A percentile compares a stretch with the other conserved stretches of the same genome.
Evolutionary conservation across 2,797 vertebrate genomes (phyloP).

Genomic region (Coluber constrictor): DNA sequence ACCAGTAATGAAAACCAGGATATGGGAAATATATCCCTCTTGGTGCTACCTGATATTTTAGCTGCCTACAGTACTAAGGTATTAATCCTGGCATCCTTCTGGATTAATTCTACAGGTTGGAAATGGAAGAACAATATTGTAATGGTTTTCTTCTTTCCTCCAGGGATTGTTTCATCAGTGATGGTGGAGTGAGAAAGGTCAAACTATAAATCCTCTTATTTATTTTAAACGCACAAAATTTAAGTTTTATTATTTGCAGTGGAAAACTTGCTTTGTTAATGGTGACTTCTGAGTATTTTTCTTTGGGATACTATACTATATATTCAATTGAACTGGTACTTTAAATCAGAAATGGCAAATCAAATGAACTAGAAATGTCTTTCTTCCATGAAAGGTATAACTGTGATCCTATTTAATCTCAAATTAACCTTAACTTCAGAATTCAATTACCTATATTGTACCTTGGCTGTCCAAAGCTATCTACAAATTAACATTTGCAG

Average conservation of each 20-base stretch:
- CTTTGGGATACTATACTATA: background rate
- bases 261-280: background rate
- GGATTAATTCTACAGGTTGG: background rate
- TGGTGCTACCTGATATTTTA: background rate
- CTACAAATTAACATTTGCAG: slow-evolving; percentile 14
- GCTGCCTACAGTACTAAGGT: background rate
- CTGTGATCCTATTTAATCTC: slow-evolving; percentile 20
- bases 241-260: background rate
- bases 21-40: background rate
- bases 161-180: background rate
- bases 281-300: background rate
- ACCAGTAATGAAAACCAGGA: background rate
- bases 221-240: background rate
- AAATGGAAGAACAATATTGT: background rate
- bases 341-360: background rate
- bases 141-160: background rate
- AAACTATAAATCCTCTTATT: background rate
- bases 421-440: slow-evolving; percentile 20
- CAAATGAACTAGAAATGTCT: background rate
- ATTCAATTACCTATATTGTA: background rate
- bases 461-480: slow-evolving; percentile 10
- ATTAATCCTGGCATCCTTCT: background rate
- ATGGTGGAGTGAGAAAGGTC: background rate
- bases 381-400: background rate
- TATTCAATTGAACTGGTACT: background rate